These are phyloP conservation scores for Busseola fusca DNA, from an alignment of 2,888 invertebrate species.

Conservation along the genomic window DNA sequence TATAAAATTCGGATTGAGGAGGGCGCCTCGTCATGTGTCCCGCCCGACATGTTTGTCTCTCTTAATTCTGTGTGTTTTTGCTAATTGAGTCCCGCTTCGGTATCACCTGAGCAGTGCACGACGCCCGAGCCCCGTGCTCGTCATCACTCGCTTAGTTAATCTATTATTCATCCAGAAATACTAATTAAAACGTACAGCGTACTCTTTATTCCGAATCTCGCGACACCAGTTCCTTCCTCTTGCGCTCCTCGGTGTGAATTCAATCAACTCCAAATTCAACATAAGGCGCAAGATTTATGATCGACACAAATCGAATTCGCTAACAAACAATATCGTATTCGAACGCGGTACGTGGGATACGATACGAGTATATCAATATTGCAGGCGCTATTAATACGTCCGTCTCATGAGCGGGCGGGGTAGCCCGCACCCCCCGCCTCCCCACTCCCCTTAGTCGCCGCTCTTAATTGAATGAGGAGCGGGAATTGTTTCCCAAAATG, in stretches of 20 bases:
- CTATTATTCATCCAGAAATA: slow-evolving; percentile 79
- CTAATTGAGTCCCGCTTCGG: slow-evolving; percentile 85
- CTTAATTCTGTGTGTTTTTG: slow-evolving; percentile 88
- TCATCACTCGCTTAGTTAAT: slow-evolving; percentile 71
- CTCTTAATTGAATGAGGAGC: slow-evolving; percentile 90
- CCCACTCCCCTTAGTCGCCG: slow-evolving; percentile 84
- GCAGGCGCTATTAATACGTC: slow-evolving; percentile 89
- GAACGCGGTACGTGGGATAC: slow-evolving; percentile 85
- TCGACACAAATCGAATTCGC: slow-evolving; percentile 89
- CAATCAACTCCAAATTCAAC: slow-evolving; percentile 87
- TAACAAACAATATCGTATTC: slow-evolving; percentile 89
- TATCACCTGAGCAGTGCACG: slow-evolving; percentile 75
- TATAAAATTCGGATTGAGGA: slow-evolving; percentile 88
- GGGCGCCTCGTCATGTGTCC: slow-evolving; percentile 81
- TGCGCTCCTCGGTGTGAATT: slow-evolving; percentile 79
- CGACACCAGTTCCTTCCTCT: slow-evolving; percentile 63
- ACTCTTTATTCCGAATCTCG: slow-evolving; percentile 58
- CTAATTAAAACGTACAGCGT: slow-evolving; percentile 74
- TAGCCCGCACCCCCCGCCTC: slow-evolving; percentile 68
- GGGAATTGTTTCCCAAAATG: slow-evolving; percentile 90
- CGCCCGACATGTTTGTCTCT: slow-evolving; percentile 85
- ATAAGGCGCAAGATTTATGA: slow-evolving; percentile 89
- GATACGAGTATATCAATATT: slow-evolving; percentile 89
- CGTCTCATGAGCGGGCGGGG: slow-evolving; percentile 87
- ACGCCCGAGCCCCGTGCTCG: slow-evolving; percentile 57